Base-by-base conservation (phyloP, 2,888 invertebrate species). In the Idaea straminata region DNA sequence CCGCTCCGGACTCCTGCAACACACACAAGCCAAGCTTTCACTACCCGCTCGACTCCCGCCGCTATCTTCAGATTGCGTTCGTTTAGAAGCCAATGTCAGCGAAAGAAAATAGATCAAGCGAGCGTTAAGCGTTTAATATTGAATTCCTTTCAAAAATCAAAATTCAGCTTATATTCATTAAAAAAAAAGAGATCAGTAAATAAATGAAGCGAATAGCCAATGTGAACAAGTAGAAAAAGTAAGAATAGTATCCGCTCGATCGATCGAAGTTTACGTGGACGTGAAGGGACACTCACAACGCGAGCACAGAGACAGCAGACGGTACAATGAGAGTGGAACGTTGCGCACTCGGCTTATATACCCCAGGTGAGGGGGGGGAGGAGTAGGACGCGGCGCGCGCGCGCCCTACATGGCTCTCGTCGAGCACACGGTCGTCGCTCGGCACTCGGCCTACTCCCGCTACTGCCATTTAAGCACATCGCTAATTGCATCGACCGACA, bases 401-500 rank as follows among this genome's bases (percentile, higher is more conserved):
- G 57, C 64, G 66, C 72, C 72, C 69, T 71, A 68, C 69, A 71
- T 64, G 72, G 72, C 68, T 57, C 64, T 66, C 63, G 66, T 61
- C 67, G 65, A 68, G 58, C 67, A 60, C 68, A 25, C 25, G 25
- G 25, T 25, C 25, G 25, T 25, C 25, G 25, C 25, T 25, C 25
- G 25, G 25, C 25, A 66, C 63, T 16, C 59, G 63, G 35, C 58
- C 6, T 25, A 2, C 57, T 64, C 71, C 57, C 69, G 67, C 73
- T 69, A 80, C 81, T 79, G 77, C 83, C 82, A 80, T 85, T 79
- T 83, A 83, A 79, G 85, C 78, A 73, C 82, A 81, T 80, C 80
- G 75, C 78, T 77, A 78, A 77, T 77, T 78, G 73, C 78, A 79
- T 76, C 79, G 72, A 72, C 3, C 25, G 25, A 25, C 25, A 25